Percentiles rank a stretch among this genome's conserved stretches.
phyloP scores from a whole-genome alignment of 2,113 vertebrate species.

The Fregata magnificens region DNA sequence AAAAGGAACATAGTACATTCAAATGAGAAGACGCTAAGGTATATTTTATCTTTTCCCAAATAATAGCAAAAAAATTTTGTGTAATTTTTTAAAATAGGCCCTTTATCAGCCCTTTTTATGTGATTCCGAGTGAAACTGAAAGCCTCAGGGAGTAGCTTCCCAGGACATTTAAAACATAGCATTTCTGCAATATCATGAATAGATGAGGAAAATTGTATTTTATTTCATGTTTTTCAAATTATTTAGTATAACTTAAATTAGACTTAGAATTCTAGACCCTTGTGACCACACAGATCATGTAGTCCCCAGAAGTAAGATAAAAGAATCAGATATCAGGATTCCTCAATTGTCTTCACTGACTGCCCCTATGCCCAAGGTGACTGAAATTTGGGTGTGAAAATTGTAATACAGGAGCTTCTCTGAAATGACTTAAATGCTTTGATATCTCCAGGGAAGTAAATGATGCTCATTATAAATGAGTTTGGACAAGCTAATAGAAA shows the following conservation, averaged over 20 bases:
- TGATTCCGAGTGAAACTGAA: not conserved
- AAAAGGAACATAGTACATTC: not conserved
- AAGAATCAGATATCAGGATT: not conserved
- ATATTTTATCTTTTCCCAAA: not conserved
- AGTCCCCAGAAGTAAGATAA: not conserved
- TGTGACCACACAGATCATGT: not conserved
- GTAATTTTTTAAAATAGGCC: not conserved
- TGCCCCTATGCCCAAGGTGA: not conserved
- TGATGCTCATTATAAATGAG: not conserved
- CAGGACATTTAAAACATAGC: not conserved
- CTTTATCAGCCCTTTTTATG: not conserved
- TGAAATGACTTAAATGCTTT: not conserved
- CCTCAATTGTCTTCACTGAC: not conserved
- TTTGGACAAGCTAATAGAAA: not conserved
- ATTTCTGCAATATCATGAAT: not conserved
- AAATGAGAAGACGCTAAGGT: not conserved
- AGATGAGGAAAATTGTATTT: not conserved
- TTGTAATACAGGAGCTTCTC: not conserved
- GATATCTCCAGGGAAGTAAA: not conserved
- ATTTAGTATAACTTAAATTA: not conserved
- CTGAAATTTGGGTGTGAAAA: not conserved
- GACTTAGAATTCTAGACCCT: not conserved
- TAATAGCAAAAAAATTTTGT: not conserved
- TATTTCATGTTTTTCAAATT: not conserved
- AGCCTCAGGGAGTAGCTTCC: not conserved